Conservation (phyloP, 2,113 vertebrate genomes). For the Nycticorax nycticorax region DNA sequence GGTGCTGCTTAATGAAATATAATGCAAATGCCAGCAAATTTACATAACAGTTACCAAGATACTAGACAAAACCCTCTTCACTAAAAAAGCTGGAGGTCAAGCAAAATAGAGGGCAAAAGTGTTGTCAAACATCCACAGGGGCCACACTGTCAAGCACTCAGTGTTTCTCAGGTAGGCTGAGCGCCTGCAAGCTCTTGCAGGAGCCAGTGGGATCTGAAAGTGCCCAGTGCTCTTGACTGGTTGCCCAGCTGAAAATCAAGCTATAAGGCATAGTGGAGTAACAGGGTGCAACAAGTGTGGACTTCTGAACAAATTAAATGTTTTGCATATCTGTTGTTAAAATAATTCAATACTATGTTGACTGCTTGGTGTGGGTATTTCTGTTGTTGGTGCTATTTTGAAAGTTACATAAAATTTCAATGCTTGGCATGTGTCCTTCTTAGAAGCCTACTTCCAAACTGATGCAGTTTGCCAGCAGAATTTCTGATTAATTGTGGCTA, state of each 20-base stretch:
- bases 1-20: not conserved
- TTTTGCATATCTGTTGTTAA: not conserved
- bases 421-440: not conserved
- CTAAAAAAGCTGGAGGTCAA: not conserved
- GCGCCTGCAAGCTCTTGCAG: not conserved
- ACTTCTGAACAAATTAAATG: not conserved
- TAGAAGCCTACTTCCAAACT: not conserved
- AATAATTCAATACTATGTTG: not conserved
- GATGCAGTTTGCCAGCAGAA: not conserved
- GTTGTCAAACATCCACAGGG: not conserved
- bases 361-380: not conserved
- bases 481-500: constrained; percentile 6
- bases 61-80: not conserved
- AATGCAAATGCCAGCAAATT: not conserved
- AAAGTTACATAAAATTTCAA: not conserved
- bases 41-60: not conserved
- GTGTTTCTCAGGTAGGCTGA: not conserved
- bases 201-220: not conserved
- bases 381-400: not conserved
- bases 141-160: not conserved
- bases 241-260: not conserved
- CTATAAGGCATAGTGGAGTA: not conserved
- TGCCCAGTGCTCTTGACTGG: not conserved
- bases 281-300: not conserved
- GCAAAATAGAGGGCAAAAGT: not conserved